A percentile compares a stretch with the other conserved stretches of the same genome.
These are phyloP conservation scores for Noctua pronuba DNA, from an alignment of 2,888 invertebrate species.

Conservation along the genomic window DNA sequence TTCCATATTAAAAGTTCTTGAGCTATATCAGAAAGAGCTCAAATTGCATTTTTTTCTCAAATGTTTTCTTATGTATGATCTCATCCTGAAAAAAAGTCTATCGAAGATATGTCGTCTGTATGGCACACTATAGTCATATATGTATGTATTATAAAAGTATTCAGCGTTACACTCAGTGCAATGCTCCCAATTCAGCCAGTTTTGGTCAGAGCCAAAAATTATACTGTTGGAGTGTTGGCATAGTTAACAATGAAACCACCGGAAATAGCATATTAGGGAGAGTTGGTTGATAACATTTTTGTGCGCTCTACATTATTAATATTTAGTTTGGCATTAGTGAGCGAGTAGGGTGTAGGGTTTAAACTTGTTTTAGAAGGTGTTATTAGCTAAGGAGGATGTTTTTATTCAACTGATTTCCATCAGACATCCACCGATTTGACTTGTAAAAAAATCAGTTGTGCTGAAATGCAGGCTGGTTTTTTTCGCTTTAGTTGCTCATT, in stretches of 20 bases:
- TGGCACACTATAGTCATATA: not conserved
- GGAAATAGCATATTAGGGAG: constrained; percentile 50
- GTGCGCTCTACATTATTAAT: constrained; percentile 22
- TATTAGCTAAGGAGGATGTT: not conserved
- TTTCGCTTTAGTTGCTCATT: not conserved
- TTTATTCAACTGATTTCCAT: not conserved
- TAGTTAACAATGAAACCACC: constrained; percentile 44
- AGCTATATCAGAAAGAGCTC: not conserved
- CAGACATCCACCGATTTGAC: not conserved
- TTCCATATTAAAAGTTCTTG: not conserved
- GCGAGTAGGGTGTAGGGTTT: no score
- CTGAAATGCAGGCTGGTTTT: not conserved
- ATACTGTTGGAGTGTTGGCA: constrained; percentile 20
- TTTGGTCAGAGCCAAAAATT: constrained; percentile 47
- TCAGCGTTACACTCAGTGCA: constrained; percentile 23
- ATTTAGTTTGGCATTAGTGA: constrained; percentile 16
- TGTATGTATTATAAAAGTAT: constrained; percentile 6
- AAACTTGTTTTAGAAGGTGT: not conserved
- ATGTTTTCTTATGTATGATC: not conserved
- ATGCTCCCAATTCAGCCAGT: constrained; percentile 31
- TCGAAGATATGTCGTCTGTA: not conserved
- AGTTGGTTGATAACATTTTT: constrained; percentile 42
- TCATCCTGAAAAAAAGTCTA: not conserved
- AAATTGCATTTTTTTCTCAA: not conserved
- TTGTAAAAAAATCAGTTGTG: constrained; percentile 12